Evolutionary conservation across 2,113 vertebrate species (phyloP).

Genomic region (Rhodinocichla rosea): DNA sequence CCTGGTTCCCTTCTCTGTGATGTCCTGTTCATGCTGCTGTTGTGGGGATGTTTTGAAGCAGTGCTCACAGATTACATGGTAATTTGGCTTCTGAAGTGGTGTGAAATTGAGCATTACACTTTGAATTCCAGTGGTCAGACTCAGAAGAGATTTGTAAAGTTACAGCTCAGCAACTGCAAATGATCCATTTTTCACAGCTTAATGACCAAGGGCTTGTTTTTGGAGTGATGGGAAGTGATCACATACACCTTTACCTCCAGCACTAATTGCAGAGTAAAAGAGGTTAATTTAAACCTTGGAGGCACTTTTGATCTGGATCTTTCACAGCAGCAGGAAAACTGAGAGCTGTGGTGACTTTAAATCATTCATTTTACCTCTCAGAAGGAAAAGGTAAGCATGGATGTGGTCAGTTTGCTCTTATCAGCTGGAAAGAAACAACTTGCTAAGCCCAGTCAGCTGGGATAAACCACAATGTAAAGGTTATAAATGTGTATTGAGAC

Average conservation of each 20-base stretch:
- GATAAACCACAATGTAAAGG: not conserved
- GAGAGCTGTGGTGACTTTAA: not conserved
- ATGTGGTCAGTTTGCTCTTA: not conserved
- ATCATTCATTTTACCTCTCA: not conserved
- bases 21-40: not conserved
- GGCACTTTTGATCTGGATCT: not conserved
- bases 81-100: slow-evolving; percentile 11
- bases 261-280: slow-evolving; percentile 14
- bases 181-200: slow-evolving; percentile 45
- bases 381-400: rapidly evolving
- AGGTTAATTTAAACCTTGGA: not conserved
- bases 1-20: not conserved
- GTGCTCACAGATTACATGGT: not conserved
- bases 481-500: not conserved
- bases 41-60: not conserved
- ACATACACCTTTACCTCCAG: not conserved
- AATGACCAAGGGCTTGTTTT: not conserved
- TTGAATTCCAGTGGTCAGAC: slow-evolving; percentile 21
- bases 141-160: slow-evolving; percentile 8
- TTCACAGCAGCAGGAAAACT: not conserved
- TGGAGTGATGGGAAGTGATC: not conserved
- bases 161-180: not conserved
- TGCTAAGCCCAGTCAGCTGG: not conserved
- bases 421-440: not conserved
- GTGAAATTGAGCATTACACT: slow-evolving; percentile 37